Base-by-base conservation (phyloP, 2,797 vertebrate genomes). In the Sorex maritimensis region DNA sequence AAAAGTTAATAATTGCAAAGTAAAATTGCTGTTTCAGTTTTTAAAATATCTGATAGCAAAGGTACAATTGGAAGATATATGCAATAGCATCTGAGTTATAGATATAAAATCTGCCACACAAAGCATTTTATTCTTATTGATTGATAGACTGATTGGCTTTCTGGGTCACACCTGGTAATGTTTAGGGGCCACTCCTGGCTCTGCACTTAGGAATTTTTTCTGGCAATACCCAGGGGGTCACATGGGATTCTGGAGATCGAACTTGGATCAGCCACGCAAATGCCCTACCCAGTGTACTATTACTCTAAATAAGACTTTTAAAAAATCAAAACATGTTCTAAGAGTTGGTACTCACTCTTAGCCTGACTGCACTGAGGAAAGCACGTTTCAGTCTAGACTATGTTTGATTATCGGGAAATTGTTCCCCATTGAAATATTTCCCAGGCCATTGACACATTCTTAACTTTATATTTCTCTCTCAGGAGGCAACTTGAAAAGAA, bases 241-340 rank as follows among this genome's bases (percentile, higher is more conserved):
- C 15, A 21, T 61, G 58, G 58, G 4, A 61, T 19, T 19, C 58
- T 19, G 17, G 21, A 6, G 19, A 61, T 23, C 17, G 5, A 61
- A 61, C 58, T 4, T 61, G 15, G 19, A 4, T 61, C 15, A 21
- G 58, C 17, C 6, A 61, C 5, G 58, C 17, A 61, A 61, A 61
- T 4, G 19, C 15, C 58, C 19, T 61, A 55, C 52, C 52, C 13
- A 4, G 6, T 61, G 21, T 61, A 23, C 15, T 23, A 61, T 61
- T 23, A 17, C 17, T 61, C 58, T 61, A 30, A 2, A 15, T 12
- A 75, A 79, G 79, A 61, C 10, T 68, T 92, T 80, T 28, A 0
- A 89, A 82, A 94, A 73, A 75, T 87, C 11, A 84, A 72, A 91
- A 77, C 34, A 72, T 12, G 5, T 78, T 74, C n/a, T 46, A 67